Percentiles rank a stretch among this genome's conserved stretches.
phyloP scores from a whole-genome alignment of 2,888 invertebrate species.

The Eueremaeus valkanovi region DNA sequence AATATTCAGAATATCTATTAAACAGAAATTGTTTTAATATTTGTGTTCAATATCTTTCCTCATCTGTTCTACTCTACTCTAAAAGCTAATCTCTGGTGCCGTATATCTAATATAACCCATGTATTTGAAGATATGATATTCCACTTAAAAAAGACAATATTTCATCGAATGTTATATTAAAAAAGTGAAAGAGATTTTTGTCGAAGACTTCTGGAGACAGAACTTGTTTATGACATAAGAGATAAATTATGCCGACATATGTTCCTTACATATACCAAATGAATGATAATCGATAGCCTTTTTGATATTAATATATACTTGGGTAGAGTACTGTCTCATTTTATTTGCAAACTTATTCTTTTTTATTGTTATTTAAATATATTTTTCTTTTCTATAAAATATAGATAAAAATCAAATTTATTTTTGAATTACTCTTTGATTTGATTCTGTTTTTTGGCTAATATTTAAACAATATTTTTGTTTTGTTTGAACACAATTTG shows the following conservation, averaged over 20 bases:
- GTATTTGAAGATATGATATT: not conserved
- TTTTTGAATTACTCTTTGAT: not conserved
- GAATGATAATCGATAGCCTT: no score
- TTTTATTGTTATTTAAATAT: no score
- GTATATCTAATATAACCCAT: not conserved
- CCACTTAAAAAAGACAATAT: conserved; percentile 5
- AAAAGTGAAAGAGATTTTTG: not conserved
- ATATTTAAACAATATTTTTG: not conserved
- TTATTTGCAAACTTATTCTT: no score
- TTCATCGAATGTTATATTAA: conserved; percentile 14
- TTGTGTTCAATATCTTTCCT: no score
- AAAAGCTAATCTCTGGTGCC: no score
- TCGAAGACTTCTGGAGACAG: not conserved
- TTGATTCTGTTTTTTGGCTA: not conserved
- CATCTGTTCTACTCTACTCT: no score
- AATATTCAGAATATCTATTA: no score
- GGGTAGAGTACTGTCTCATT: no score
- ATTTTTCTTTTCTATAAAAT: not conserved
- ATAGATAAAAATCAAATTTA: not conserved
- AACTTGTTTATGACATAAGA: conserved; percentile 18
- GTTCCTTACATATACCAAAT: not conserved
- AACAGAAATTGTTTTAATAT: no score
- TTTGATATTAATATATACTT: no score
- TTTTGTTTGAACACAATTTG: no score
- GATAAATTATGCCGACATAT: not conserved